Percentiles rank a stretch among this genome's conserved stretches.
Evolutionary conservation across 2,888 invertebrate genomes (phyloP).

Genomic region (Prosapia bicincta): DNA sequence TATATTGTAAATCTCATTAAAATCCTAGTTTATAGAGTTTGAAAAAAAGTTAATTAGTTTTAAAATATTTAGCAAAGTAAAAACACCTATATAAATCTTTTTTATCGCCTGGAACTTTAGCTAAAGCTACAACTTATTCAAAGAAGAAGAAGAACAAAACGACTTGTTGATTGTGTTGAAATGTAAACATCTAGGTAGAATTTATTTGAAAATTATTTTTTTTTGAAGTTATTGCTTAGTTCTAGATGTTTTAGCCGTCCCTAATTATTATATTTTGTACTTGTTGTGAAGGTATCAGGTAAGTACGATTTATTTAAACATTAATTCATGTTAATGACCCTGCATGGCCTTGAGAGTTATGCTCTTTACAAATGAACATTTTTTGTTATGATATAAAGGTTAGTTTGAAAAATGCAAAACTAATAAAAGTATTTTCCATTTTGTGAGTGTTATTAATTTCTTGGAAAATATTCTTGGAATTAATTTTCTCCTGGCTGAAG

Average conservation of each 20-base stretch:
- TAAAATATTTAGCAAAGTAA: no score
- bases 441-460: no score
- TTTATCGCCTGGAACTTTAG: no score
- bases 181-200: neutral
- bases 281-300: neutral
- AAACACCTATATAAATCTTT: no score
- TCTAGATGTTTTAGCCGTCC: neutral
- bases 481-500: no score
- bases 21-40: no score
- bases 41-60: no score
- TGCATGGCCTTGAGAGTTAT: neutral
- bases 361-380: neutral
- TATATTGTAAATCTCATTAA: no score
- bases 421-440: no score
- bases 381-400: neutral
- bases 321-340: neutral
- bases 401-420: no score
- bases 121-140: no score
- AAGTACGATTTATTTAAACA: neutral
- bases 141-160: neutral
- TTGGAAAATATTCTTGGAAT: no score
- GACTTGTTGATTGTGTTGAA: slow-evolving; percentile 2
- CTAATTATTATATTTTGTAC: neutral
- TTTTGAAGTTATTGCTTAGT: neutral
- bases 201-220: neutral